A percentile compares a stretch with the other conserved stretches of the same genome.
Conservation (phyloP, 2,113 vertebrate species). For the Hemibagrus wyckioides region DNA sequence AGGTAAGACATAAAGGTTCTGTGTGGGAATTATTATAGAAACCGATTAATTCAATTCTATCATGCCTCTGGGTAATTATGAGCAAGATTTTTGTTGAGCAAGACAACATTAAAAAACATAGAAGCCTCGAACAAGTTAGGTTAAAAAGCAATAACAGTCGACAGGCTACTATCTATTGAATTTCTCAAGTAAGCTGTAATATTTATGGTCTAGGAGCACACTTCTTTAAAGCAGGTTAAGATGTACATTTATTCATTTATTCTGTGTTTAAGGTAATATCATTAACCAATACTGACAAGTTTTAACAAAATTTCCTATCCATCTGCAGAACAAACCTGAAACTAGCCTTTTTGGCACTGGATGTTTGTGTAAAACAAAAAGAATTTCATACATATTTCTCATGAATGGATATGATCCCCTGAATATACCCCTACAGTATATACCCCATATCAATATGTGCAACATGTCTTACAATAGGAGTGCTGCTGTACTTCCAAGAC, state of each 20-base stretch:
- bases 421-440: not conserved
- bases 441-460: not conserved
- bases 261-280: not conserved
- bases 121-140: not conserved
- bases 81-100: not conserved
- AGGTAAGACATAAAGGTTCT: conserved; percentile 59
- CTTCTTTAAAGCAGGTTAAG: not conserved
- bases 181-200: not conserved
- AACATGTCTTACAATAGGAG: not conserved
- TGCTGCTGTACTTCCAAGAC: not conserved
- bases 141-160: not conserved
- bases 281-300: not conserved
- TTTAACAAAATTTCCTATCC: not conserved
- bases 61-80: not conserved
- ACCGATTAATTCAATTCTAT: not conserved
- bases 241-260: not conserved
- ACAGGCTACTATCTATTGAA: not conserved
- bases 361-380: not conserved
- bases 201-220: not conserved
- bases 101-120: not conserved
- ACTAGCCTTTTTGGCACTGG: not conserved
- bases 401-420: not conserved
- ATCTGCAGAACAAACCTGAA: not conserved
- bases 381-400: not conserved
- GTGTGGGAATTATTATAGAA: not conserved